A percentile compares a stretch with the other conserved stretches of the same genome.
phyloP scores from a whole-genome alignment of 2,113 vertebrate species.

The Hyla sarda region DNA sequence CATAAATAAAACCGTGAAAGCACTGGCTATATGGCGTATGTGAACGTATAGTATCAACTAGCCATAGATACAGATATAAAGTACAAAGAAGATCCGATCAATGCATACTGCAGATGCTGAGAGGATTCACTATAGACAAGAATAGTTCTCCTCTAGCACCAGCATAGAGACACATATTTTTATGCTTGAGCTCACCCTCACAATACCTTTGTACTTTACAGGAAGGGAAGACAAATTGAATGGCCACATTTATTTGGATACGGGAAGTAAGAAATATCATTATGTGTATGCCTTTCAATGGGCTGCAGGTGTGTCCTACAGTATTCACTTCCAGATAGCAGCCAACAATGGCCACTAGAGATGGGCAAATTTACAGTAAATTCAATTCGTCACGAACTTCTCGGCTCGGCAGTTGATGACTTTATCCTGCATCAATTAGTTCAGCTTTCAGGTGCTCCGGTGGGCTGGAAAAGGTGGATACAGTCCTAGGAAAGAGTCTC shows the following conservation, averaged over 20 bases:
- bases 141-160: constrained; percentile 6
- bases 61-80: constrained; percentile 8
- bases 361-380: no score
- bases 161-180: constrained; percentile 2
- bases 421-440: no score
- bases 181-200: constrained; percentile 7
- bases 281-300: constrained; percentile 6
- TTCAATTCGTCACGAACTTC: no score
- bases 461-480: no score
- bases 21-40: neutral
- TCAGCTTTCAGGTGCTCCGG: no score
- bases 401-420: no score
- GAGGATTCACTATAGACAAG: neutral
- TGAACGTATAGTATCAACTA: neutral
- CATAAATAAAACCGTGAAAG: constrained; percentile 44
- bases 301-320: constrained; percentile 43
- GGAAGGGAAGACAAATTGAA: neutral
- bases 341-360: neutral
- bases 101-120: neutral
- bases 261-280: constrained; percentile 22
- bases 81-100: constrained; percentile 14
- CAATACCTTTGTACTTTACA: constrained; percentile 28
- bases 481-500: no score
- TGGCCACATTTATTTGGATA: constrained; percentile 35
- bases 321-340: constrained; percentile 10